These are phyloP conservation scores for Trissolcus basalis DNA, from an alignment of 1,140 invertebrate genomes.

Conservation along the genomic window DNA sequence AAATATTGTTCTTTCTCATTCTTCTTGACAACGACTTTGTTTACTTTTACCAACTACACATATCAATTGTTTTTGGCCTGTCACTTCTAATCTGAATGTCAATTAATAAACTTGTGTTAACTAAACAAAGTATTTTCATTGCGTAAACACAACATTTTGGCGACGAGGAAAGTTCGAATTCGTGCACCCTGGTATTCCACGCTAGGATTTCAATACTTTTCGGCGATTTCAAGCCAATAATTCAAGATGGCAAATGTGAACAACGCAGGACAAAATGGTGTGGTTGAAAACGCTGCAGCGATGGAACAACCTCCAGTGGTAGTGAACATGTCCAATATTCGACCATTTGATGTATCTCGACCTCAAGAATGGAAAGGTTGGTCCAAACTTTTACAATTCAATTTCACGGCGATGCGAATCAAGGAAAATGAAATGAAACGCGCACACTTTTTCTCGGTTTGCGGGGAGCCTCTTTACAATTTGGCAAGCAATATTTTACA, in stretches of 20 bases:
- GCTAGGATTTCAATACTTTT: not conserved
- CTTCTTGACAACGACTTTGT: not conserved
- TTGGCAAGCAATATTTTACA: slow-evolving; percentile 9
- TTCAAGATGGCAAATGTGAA: not conserved
- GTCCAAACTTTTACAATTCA: not conserved
- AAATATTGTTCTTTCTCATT: slow-evolving; percentile 1
- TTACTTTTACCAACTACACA: not conserved
- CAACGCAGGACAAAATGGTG: too few species aligned
- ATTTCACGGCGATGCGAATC: slow-evolving; percentile 7
- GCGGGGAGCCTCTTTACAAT: slow-evolving; percentile 7
- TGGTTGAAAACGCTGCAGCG: not conserved
- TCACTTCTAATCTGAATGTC: not conserved
- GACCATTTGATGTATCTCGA: not conserved
- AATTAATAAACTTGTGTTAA: not conserved
- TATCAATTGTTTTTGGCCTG: not conserved
- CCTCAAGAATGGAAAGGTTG: not conserved
- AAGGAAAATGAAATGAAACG: slow-evolving; percentile 7
- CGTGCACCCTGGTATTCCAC: slow-evolving; percentile 1
- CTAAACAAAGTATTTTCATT: not conserved
- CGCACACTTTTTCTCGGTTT: slow-evolving; percentile 11
- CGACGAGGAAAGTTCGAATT: slow-evolving; percentile 3
- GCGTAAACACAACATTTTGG: slow-evolving; percentile 7
- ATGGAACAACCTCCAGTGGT: not conserved
- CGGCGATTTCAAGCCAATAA: not conserved
- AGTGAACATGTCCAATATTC: slow-evolving; percentile 4